Percentiles rank a stretch among this genome's conserved stretches.
Evolutionary conservation across 2,888 invertebrate species (phyloP).

Genomic region (Diloba caeruleocephala): DNA sequence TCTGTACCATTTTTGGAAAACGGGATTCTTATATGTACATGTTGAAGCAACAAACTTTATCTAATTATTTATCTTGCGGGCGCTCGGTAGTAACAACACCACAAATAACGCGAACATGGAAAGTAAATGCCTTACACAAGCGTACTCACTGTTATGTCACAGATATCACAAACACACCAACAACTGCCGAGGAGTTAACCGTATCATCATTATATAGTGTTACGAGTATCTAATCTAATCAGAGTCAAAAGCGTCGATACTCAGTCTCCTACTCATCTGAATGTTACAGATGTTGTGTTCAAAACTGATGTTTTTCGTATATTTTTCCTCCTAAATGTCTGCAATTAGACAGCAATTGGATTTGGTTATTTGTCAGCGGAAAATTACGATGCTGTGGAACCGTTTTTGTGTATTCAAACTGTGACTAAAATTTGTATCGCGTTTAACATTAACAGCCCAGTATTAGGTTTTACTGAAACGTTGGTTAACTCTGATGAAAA

Average conservation of each 20-base stretch:
- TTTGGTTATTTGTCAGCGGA: background rate
- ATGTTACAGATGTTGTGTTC: background rate
- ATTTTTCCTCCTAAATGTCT: background rate
- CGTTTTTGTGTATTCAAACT: no score
- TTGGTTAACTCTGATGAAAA: constrained; percentile 2
- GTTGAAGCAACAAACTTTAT: no score
- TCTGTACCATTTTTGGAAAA: no score
- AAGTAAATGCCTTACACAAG: background rate
- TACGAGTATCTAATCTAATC: constrained; percentile 62
- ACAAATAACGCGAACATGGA: background rate
- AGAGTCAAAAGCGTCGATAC: constrained; percentile 28
- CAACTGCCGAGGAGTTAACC: constrained; percentile 24
- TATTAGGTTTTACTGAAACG: background rate
- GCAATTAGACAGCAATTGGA: background rate
- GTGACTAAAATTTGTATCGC: no score
- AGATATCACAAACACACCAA: constrained; percentile 17
- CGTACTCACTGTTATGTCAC: constrained; percentile 41
- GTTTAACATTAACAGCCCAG: background rate
- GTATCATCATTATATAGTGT: constrained; percentile 49
- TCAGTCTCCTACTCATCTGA: background rate
- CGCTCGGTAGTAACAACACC: no score
- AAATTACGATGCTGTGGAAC: no score
- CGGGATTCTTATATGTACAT: no score
- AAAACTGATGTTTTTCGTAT: background rate
- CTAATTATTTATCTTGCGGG: no score